phyloP scores from a whole-genome alignment of 2,888 invertebrate species.

The Teleiodes luculella region DNA sequence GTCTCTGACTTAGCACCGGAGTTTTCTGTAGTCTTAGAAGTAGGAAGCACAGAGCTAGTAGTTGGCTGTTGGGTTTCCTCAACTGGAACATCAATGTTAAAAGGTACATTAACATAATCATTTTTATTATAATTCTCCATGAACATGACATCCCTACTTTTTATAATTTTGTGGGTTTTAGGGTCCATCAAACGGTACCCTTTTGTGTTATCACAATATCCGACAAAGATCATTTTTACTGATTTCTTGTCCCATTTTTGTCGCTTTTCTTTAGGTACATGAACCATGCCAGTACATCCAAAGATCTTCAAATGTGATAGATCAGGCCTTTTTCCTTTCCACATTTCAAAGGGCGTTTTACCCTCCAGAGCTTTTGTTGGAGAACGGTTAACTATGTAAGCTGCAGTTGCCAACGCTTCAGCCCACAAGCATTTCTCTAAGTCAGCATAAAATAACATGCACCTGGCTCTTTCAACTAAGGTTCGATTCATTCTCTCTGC shows the following conservation, averaged over 20 bases:
- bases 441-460: conserved; percentile 23
- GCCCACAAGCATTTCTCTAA: conserved; percentile 23
- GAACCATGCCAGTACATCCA: conserved; percentile 14
- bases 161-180: conserved; percentile 2
- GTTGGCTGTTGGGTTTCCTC: too few species aligned
- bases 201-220: conserved; percentile 18
- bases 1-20: too few species aligned
- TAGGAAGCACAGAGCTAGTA: too few species aligned
- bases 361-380: conserved; percentile 7
- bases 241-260: conserved; percentile 19
- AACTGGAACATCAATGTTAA: too few species aligned
- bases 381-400: conserved; percentile 15
- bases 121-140: conserved; percentile 5
- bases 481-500: conserved; percentile 32
- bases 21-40: too few species aligned
- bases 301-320: conserved; percentile 16
- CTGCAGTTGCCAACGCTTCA: conserved; percentile 14
- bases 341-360: conserved; percentile 13
- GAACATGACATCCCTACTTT: conserved; percentile 19
- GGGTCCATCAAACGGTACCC: conserved; percentile 14
- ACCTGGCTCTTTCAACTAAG: conserved; percentile 23
- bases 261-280: conserved; percentile 16
- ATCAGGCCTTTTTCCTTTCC: conserved; percentile 18
- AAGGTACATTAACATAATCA: too few species aligned
- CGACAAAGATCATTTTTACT: conserved; percentile 13